Conservation (phyloP, 1,140 invertebrate genomes). For the Caligus rogercresseyi region DNA sequence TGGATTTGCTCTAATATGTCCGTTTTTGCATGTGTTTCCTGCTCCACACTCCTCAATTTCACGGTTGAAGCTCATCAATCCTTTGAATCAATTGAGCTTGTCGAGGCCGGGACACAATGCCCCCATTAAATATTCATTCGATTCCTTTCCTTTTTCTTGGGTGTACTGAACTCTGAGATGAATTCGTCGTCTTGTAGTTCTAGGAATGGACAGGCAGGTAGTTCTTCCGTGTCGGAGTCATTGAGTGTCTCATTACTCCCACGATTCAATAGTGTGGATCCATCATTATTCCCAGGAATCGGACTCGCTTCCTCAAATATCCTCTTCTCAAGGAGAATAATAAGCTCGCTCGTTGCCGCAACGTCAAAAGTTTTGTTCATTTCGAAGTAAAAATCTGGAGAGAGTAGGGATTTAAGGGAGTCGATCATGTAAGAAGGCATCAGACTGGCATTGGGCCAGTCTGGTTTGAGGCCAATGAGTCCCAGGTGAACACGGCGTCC, state of each 20-base stretch:
- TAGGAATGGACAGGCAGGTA: not conserved
- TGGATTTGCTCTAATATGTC: not conserved
- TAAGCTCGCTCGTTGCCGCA: no score
- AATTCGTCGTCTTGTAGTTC: no score
- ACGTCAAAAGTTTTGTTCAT: not conserved
- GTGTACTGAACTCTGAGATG: no score
- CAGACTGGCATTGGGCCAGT: not conserved
- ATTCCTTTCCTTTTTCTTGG: no score
- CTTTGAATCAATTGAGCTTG: not conserved
- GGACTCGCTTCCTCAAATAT: not conserved
- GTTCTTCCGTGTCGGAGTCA: not conserved
- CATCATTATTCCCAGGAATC: not conserved
- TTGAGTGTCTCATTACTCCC: not conserved
- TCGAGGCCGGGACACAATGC: no score
- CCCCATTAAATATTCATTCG: no score
- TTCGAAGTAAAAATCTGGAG: not conserved
- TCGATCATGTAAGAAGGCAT: not conserved
- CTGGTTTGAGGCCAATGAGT: not conserved
- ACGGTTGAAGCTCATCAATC: not conserved
- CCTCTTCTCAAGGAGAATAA: no score
- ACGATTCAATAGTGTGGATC: not conserved
- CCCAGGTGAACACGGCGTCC: not conserved
- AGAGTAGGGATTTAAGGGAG: not conserved
- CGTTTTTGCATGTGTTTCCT: not conserved
- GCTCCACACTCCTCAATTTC: not conserved